Conservation (phyloP, 2,888 invertebrate genomes). For the Himalopsyche kuldschensis region DNA sequence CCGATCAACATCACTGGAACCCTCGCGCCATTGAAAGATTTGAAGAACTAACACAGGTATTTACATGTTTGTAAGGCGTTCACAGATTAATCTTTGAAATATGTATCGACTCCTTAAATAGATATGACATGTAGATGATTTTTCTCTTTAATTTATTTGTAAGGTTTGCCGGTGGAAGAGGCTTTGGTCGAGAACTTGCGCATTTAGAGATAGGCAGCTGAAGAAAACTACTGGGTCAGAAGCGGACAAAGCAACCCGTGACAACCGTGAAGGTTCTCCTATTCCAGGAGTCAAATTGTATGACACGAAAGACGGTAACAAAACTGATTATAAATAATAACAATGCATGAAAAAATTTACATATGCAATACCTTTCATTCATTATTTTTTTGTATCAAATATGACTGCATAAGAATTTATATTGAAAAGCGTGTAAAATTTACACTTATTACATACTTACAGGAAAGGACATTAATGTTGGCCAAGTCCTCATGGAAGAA, state of each 20-base stretch:
- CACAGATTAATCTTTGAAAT: not conserved
- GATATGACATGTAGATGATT: too few relatives aligned
- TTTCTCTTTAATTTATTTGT: constrained; percentile 7
- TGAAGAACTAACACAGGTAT: constrained; percentile 69
- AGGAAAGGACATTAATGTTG: constrained; percentile 62
- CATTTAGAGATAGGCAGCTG: constrained; percentile 63
- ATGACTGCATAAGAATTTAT: too few relatives aligned
- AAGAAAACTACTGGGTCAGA: constrained; percentile 39
- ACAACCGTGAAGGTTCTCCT: constrained; percentile 68
- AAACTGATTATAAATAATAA: not conserved
- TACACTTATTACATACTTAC: not conserved
- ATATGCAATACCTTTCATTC: too few relatives aligned
- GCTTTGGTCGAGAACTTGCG: constrained; percentile 73
- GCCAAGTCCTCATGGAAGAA: constrained; percentile 61
- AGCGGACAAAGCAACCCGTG: constrained; percentile 42
- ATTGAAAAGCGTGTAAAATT: not conserved
- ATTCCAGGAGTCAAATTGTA: constrained; percentile 78
- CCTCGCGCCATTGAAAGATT: constrained; percentile 66
- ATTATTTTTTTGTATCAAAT: too few relatives aligned
- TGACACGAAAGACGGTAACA: constrained; percentile 65
- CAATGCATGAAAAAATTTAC: not conserved
- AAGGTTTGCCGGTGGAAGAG: constrained; percentile 79
- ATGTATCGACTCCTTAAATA: too few relatives aligned
- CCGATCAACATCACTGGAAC: constrained; percentile 56
- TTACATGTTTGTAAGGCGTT: not conserved